Base-by-base conservation (phyloP, 2,888 invertebrate species). In the Eupithecia centaureata region DNA sequence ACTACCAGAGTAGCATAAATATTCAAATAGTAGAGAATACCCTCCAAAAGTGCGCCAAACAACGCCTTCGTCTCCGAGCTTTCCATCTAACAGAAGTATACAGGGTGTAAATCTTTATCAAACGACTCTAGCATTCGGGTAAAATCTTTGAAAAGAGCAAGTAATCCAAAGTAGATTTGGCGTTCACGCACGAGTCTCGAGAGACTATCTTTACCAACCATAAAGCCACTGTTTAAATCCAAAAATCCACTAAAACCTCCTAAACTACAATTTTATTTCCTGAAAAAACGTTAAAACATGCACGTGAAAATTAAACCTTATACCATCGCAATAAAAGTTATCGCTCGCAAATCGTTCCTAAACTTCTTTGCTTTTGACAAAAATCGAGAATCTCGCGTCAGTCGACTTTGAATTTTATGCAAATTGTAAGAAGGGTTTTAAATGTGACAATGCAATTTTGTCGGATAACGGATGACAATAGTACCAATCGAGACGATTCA, bases 401-500 rank as follows among this genome's bases (percentile, higher is more conserved):
- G 1, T 27, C 38, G 22, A 70, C 57, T 68, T 70, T 71, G 28
- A 68, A 32, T 59, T 67, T 67, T 72, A 68, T 65, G 7, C 2
- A 1, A 25, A 52, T 52, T 1, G 15, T 10, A 18, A 61, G 67
- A 75, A 59, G 59, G 61, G 18, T 67, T 33, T 10, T 18, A n/a
- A 27, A 25, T 30, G 10, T 52, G 69, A 47, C 63, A 33, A 67
- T 67, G 63, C 54, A 59, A 69, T 56, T 25, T 65, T 71, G 72
- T 33, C 62, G 60, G 73, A 67, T 65, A 68, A 32, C 61, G 51
- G 57, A 75, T 73, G 75, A 77, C 77, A 76, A 76, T 76, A 71
- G 76, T 75, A 74, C 76, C 76, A 76, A 77, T 77, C 69, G 73
- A 72, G 71, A 68, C 73, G 72, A 73, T 73, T 73, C 74, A 75